These are phyloP conservation scores for Stenchaetothrips biformis DNA, from an alignment of 2,888 invertebrate species.

Conservation along the genomic window DNA sequence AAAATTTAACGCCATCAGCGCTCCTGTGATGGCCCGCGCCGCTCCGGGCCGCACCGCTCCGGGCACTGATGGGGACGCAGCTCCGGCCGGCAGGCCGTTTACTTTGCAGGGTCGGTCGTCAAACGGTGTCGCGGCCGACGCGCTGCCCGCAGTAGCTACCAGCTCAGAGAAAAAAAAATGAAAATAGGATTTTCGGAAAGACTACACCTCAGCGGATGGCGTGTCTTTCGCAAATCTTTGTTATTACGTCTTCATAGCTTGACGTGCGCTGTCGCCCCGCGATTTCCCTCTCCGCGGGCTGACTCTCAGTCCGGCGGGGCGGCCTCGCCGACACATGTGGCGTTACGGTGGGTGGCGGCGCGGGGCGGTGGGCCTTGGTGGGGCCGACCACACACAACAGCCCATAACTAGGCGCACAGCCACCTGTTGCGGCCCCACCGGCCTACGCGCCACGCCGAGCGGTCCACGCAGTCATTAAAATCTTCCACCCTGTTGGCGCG, in stretches of 20 bases:
- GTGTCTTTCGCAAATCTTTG: too few species aligned
- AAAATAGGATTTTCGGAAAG: not conserved
- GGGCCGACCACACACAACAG: not conserved
- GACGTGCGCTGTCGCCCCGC: too few species aligned
- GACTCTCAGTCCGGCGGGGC: not conserved
- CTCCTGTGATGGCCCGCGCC: not conserved
- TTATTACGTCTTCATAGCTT: too few species aligned
- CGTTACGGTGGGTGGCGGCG: not conserved
- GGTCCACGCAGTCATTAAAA: not conserved
- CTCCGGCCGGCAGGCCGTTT: too few species aligned
- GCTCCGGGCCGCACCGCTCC: not conserved
- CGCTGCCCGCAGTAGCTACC: not conserved
- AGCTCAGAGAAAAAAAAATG: not conserved
- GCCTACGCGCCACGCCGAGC: not conserved
- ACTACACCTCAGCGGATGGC: too few species aligned
- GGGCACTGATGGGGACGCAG: not conserved
- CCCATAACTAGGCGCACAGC: not conserved
- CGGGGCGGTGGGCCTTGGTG: not conserved
- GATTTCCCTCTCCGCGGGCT: not conserved
- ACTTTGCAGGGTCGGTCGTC: too few species aligned
- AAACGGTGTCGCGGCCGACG: not conserved
- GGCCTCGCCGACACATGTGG: not conserved
- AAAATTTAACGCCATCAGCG: slow-evolving; percentile 16
- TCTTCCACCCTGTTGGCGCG: not conserved
- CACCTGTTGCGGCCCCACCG: slow-evolving; percentile 1